Percentiles rank a stretch among this genome's conserved stretches.
Conservation (phyloP, 1,140 invertebrate species). For the Sinella curviseta region DNA sequence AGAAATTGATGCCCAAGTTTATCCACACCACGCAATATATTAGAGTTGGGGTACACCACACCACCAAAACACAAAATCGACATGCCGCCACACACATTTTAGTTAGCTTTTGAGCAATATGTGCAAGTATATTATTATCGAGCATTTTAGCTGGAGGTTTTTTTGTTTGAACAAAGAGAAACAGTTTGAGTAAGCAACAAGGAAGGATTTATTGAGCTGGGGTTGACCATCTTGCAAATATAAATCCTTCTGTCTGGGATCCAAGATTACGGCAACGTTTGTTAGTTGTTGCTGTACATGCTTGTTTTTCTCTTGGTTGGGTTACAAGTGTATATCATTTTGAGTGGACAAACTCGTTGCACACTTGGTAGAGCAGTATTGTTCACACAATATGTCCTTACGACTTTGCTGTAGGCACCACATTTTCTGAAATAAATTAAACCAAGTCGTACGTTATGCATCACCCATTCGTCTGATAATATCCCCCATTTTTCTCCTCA, state of each 20-base stretch:
- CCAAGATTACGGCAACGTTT: constrained; percentile 12
- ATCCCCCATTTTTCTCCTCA: background rate
- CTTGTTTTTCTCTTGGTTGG: background rate
- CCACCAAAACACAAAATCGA: no score
- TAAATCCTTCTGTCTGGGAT: constrained; percentile 28
- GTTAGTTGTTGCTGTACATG: background rate
- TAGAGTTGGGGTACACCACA: no score
- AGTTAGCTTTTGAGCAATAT: background rate
- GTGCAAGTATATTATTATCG: no score
- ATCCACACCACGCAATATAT: no score
- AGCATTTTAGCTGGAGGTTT: background rate
- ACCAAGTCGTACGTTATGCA: background rate
- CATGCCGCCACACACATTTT: background rate
- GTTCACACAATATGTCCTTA: no score
- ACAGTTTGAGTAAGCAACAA: background rate
- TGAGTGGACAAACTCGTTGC: no score
- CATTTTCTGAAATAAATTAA: background rate
- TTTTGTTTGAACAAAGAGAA: background rate
- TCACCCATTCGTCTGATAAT: background rate
- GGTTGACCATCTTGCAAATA: constrained; percentile 32
- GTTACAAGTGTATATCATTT: no score
- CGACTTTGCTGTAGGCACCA: no score
- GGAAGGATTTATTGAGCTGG: constrained; percentile 16
- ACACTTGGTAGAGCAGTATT: no score
- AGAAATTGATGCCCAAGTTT: no score